These are phyloP conservation scores for Planococcus citri DNA, from an alignment of 1,140 invertebrate species.

Conservation along the genomic window DNA sequence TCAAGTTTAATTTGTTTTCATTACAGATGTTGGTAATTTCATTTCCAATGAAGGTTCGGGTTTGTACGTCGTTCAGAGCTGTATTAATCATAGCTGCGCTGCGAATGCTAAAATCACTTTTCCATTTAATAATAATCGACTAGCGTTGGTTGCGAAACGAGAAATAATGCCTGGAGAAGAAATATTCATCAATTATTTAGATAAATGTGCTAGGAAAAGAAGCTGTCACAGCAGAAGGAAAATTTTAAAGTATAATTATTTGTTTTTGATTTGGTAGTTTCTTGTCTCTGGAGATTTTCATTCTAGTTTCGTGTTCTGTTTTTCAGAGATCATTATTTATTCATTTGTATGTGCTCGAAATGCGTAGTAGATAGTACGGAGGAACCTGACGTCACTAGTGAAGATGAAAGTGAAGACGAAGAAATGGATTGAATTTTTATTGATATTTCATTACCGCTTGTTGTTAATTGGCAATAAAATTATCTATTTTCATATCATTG, in stretches of 20 bases:
- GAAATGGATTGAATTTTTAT: conserved; percentile 36
- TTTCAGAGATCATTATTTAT: conserved; percentile 73
- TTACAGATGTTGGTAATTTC: conserved; percentile 71
- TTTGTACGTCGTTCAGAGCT: conserved; percentile 69
- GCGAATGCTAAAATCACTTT: conserved; percentile 81
- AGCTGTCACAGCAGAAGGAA: conserved; percentile 76
- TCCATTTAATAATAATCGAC: conserved; percentile 64
- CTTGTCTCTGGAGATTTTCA: too few species aligned
- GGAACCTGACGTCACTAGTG: conserved; percentile 68
- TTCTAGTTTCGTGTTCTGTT: conserved; percentile 23
- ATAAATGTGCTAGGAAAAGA: conserved; percentile 63
- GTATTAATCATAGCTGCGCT: conserved; percentile 81
- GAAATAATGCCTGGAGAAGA: conserved; percentile 73
- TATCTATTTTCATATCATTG: too few species aligned
- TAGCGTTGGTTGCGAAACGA: conserved; percentile 59
- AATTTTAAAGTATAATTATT: conserved; percentile 42
- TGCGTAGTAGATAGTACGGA: conserved; percentile 53
- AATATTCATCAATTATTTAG: conserved; percentile 82
- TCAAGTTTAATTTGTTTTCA: background rate
- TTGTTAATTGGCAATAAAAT: too few species aligned
- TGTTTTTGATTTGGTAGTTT: too few species aligned
- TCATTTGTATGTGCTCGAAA: conserved; percentile 65
- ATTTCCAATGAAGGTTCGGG: conserved; percentile 89
- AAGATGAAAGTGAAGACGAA: conserved; percentile 48
- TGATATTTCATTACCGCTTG: too few species aligned